Evolutionary conservation across 2,797 vertebrate species (phyloP), one percentile per base, ranked within the genome.

Genomic region (Petrocephalus sullivani): DNA sequence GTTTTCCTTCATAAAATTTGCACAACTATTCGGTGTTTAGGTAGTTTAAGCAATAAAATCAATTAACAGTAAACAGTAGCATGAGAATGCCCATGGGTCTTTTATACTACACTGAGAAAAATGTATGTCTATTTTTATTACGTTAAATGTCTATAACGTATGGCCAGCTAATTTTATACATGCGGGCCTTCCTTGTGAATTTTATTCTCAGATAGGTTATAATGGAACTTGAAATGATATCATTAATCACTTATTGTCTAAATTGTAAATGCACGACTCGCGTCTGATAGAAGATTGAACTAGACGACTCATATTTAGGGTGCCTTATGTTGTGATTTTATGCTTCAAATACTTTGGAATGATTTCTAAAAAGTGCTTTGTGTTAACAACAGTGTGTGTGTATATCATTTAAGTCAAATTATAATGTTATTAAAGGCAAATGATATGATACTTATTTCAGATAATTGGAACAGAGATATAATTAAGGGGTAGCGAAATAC

Each of bases 201-300:
- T 93, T 94, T 91, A 92, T 88, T 82, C 89, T 92, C 93, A 89
- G 67, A 91, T 93, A 90, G 87, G 88, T 91, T 86, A 23, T 9
- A 67, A 67, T 90, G 90, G 91, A 90, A 91, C 90, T 78, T 89
- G 92, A 91, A 93, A 92, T 87, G 87, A 88, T 91, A 92, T 93
- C 91, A 92, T 94, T 94, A 95, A 92, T 92, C 91, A 94, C 90
- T 94, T 92, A 93, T 94, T 92, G 91, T 90, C 93, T 92, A 85
- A 87, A 87, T 85, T 87, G 93, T 91, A 89, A 87, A 89, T 89
- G 87, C 81, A 89, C 85, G 87, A 87, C 86, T 89, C 89, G 82
- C 87, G 91, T 78, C 90, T 92, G 90, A 92, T 91, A 87, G 91
- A 92, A 92, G 92, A 89, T 92, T 88, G 87, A 87, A 90, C 90